Percentiles rank a stretch among this genome's conserved stretches.
Conservation (phyloP, 2,888 invertebrate species). For the Ophion obscuratus region DNA sequence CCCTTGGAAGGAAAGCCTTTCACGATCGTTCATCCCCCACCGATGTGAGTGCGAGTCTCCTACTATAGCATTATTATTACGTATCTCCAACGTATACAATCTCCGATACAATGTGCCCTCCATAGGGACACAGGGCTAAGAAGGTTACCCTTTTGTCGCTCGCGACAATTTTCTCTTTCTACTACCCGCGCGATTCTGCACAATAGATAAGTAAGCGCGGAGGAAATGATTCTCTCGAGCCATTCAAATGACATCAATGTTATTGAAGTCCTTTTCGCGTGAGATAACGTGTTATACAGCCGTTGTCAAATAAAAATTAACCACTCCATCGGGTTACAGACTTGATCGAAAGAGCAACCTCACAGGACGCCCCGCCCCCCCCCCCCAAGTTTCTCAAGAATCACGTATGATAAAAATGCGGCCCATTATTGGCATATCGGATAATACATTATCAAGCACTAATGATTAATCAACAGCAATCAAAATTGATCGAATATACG, state of each 20-base stretch:
- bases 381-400: too few species aligned
- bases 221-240: constrained; percentile 13
- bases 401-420: too few species aligned
- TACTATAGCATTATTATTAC: constrained; percentile 40
- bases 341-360: too few species aligned
- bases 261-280: background rate
- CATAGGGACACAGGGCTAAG: constrained; percentile 1
- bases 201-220: constrained; percentile 7
- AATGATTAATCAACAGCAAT: too few species aligned
- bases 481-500: too few species aligned
- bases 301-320: too few species aligned
- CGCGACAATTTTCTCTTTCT: constrained; percentile 25
- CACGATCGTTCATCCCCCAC: constrained; percentile 32
- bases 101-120: constrained; percentile 25
- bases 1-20: constrained; percentile 20
- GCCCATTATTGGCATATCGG: too few species aligned
- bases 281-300: background rate
- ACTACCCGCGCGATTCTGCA: constrained; percentile 1
- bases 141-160: constrained; percentile 38
- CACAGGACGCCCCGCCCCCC: too few species aligned
- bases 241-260: background rate
- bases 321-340: too few species aligned
- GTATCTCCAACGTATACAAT: constrained; percentile 4
- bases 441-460: too few species aligned
- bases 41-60: background rate